Evolutionary conservation across 2,888 invertebrate genomes (phyloP).

Genomic region (Halocaridina rubra): DNA sequence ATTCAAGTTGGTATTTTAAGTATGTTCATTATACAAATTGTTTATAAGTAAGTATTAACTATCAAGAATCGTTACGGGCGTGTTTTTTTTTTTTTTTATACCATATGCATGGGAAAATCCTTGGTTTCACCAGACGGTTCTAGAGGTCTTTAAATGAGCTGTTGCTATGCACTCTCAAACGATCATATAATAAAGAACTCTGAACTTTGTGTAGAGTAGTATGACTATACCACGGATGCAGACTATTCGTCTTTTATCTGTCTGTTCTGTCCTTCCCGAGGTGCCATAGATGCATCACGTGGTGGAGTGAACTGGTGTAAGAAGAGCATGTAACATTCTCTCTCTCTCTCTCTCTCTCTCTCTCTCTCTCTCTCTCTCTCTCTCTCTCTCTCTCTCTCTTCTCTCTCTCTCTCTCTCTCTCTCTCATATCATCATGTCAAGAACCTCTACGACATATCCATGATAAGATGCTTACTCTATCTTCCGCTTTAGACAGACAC

Average conservation of each 20-base stretch:
- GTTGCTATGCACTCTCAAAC: not conserved
- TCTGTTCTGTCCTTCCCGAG: not conserved
- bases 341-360: constrained; percentile 4
- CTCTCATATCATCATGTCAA: not conserved
- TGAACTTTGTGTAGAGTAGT: not conserved
- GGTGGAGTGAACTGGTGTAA: not conserved
- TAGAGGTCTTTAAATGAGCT: not conserved
- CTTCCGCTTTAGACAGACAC: not conserved
- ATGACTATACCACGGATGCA: not conserved
- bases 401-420: too few relatives aligned
- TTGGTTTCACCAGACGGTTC: too few relatives aligned
- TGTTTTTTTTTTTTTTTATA: too few relatives aligned
- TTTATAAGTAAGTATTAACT: too few relatives aligned
- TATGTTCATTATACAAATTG: too few relatives aligned
- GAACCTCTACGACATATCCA: too few relatives aligned
- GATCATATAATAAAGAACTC: not conserved
- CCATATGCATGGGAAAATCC: too few relatives aligned
- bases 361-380: constrained; percentile 1
- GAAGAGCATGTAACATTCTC: not conserved
- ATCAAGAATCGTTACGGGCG: too few relatives aligned
- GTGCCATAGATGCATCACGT: not conserved
- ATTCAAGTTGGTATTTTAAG: too few relatives aligned
- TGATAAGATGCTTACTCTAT: not conserved
- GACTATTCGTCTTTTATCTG: too few relatives aligned
- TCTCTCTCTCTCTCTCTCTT: too few relatives aligned